Conservation (phyloP, 2,113 vertebrate genomes). For the Lucifuga dentata region DNA sequence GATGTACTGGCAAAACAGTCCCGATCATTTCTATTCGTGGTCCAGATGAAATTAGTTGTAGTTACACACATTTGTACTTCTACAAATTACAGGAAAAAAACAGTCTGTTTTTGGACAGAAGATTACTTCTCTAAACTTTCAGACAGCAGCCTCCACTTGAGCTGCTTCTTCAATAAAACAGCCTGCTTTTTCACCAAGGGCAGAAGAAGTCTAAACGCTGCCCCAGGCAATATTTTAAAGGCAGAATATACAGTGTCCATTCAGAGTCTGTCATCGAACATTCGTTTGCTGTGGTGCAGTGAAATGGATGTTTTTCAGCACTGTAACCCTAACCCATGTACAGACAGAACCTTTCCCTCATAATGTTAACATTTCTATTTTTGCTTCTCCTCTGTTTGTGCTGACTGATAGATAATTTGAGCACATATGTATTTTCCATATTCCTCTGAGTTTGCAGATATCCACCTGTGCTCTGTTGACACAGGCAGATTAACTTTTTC, state of each 20-base stretch:
- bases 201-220: constrained; percentile 29
- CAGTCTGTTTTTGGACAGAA: neutral
- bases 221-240: constrained; percentile 43
- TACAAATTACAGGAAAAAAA: neutral
- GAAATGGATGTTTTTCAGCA: constrained; percentile 58
- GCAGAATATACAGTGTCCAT: constrained; percentile 29
- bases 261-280: constrained; percentile 59
- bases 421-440: constrained; percentile 43
- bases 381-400: constrained; percentile 39
- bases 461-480: constrained; percentile 28
- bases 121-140: constrained; percentile 14
- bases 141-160: constrained; percentile 8
- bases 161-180: constrained; percentile 10
- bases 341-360: constrained; percentile 58
- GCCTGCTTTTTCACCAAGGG: constrained; percentile 37
- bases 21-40: too few relatives aligned
- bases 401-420: constrained; percentile 38
- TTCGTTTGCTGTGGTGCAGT: constrained; percentile 51
- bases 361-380: constrained; percentile 52
- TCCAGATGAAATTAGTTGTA: too few relatives aligned
- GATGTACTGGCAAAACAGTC: too few relatives aligned
- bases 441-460: constrained; percentile 29
- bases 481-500: constrained; percentile 16
- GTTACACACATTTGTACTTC: neutral
- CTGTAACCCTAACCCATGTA: constrained; percentile 49